Percentiles rank a stretch among this genome's conserved stretches.
Evolutionary conservation across 2,113 vertebrate species (phyloP).

Genomic region (Rafetus swinhoei): DNA sequence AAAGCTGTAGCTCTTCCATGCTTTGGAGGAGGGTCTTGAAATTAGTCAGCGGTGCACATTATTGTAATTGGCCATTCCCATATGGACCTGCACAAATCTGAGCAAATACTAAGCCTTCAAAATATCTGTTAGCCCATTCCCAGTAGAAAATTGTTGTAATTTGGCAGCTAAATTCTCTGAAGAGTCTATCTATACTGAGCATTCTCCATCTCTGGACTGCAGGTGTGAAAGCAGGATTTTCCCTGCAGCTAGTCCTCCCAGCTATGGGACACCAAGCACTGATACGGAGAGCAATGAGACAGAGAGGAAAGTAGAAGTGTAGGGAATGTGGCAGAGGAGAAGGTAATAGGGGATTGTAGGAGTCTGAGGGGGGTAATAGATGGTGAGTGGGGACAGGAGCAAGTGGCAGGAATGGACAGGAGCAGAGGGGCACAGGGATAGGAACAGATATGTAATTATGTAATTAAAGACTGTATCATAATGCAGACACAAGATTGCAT

Average conservation of each 20-base stretch:
- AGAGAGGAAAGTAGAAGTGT: neutral
- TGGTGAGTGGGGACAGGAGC: neutral
- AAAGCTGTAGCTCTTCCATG: neutral
- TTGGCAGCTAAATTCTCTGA: neutral
- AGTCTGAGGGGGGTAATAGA: neutral
- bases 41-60: neutral
- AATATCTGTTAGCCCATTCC: fast-evolving
- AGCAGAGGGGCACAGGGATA: neutral
- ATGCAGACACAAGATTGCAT: neutral
- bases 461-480: neutral
- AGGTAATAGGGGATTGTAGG: neutral
- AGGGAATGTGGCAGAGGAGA: neutral
- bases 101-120: neutral
- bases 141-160: neutral
- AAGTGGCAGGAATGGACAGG: neutral
- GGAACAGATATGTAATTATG: neutral
- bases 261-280: neutral
- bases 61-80: neutral
- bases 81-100: neutral
- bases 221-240: neutral
- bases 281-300: neutral
- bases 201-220: neutral
- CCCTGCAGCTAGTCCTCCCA: neutral
- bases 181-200: neutral
- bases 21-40: neutral